Evolutionary conservation across 2,888 invertebrate species (phyloP).

Genomic region (Xestoiulus laeticollis): DNA sequence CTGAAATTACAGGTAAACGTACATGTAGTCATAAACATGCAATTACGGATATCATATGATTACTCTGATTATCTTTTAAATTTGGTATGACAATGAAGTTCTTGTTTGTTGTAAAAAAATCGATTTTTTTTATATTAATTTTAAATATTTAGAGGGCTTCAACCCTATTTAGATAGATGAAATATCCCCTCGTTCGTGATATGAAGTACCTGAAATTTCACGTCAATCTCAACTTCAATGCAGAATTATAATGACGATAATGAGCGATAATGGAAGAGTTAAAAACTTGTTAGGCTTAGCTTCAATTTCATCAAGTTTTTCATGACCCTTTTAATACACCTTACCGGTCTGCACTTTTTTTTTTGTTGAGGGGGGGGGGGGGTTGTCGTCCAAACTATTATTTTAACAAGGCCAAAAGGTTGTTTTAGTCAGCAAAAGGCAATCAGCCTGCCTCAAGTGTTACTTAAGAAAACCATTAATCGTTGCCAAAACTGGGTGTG

Average conservation of each 20-base stretch:
- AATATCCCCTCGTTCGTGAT: neutral
- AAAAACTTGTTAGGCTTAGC: slow-evolving; percentile 42
- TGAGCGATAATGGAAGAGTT: slow-evolving; percentile 20
- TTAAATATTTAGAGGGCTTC: neutral
- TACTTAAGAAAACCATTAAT: slow-evolving; percentile 43
- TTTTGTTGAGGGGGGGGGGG: no score
- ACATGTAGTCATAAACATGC: neutral
- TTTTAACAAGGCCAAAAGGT: slow-evolving; percentile 41
- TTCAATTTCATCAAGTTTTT: slow-evolving; percentile 27
- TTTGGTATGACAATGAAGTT: neutral
- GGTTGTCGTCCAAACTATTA: slow-evolving; percentile 3
- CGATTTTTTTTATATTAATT: no score
- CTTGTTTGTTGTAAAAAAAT: neutral
- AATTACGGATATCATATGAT: slow-evolving; percentile 13
- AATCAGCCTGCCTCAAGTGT: slow-evolving; percentile 34
- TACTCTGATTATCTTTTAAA: slow-evolving; percentile 21
- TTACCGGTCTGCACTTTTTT: slow-evolving; percentile 8
- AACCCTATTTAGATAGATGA: neutral
- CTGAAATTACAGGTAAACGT: neutral
- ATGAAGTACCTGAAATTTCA: neutral
- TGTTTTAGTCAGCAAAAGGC: slow-evolving; percentile 39
- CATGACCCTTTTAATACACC: slow-evolving; percentile 29
- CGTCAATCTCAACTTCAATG: slow-evolving; percentile 10
- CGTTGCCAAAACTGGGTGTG: slow-evolving; percentile 41
- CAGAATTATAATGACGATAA: slow-evolving; percentile 18